Evolutionary conservation across 2,113 vertebrate genomes (phyloP).

Genomic region (Chamaea fasciata): DNA sequence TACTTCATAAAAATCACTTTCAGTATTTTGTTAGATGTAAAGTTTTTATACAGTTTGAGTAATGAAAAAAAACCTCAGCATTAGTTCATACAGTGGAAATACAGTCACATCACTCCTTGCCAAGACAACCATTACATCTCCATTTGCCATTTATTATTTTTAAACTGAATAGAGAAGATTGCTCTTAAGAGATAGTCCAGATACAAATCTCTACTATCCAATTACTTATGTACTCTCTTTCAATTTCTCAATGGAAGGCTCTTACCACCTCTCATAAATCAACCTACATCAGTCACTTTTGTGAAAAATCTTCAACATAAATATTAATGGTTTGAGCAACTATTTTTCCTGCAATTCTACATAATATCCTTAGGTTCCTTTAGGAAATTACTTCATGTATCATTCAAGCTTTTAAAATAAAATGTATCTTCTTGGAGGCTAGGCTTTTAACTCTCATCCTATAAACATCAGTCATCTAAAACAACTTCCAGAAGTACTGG

Average conservation of each 20-base stretch:
- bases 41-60: conserved; percentile 15
- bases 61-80: conserved; percentile 16
- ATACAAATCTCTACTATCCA: conserved; percentile 34
- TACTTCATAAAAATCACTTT: conserved; percentile 40
- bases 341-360: conserved; percentile 25
- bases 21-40: conserved; percentile 16
- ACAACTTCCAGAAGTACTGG: background rate
- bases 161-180: conserved; percentile 33
- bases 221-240: conserved; percentile 20
- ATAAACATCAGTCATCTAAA: background rate
- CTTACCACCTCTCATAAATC: conserved; percentile 13
- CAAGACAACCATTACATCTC: conserved; percentile 27
- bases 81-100: background rate
- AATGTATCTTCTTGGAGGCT: background rate
- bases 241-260: conserved; percentile 21
- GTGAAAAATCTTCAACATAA: conserved; percentile 33
- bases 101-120: background rate
- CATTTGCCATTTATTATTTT: conserved; percentile 11
- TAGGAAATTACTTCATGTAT: conserved; percentile 27
- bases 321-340: conserved; percentile 22
- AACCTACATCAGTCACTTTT: conserved; percentile 11
- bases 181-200: conserved; percentile 43
- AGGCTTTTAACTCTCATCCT: conserved; percentile 1
- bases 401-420: conserved; percentile 25
- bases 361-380: background rate